Base-by-base conservation (phyloP, 2,888 invertebrate genomes). In the Hipparchia sbordonii region DNA sequence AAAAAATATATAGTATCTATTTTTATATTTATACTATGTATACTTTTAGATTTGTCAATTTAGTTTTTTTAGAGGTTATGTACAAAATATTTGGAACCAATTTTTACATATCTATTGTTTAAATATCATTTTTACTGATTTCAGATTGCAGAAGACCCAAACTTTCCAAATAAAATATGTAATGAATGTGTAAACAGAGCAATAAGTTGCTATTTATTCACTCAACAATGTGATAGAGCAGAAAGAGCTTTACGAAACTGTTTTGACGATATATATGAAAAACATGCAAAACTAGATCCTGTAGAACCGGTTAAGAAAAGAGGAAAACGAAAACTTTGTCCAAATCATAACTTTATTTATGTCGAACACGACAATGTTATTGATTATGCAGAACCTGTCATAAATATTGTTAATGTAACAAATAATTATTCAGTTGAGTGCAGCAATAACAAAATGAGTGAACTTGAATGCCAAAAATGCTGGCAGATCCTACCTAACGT, bases 161-260 rank as follows among this genome's bases (percentile, higher is more conserved):
- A 90, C 69, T 87, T 89, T 52, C 93, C 93, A 0, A 85, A 85
- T 57, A 90, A 87, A 81, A 89, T 93, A 72, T 93, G 93, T 72
- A 78, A 85, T 2, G 86, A 80, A 74, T 93, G 93, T 63, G 61
- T 92, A 0, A 84, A 92, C 56, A 82, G 80, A 65, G 84, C 89
- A 6, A 82, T 92, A 1, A 84, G 79, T 1, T 85, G 89, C 7
- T 93, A 93, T 70, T 78, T 93, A 10, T 93, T 93, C 72, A 82
- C 87, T 0, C 93, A 93, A 69, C 92, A 92, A 62, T 92, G 92
- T 72, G 91, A 93, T 60, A 82, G 82, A 73, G 79, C 91, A 0
- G 91, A 89, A 57, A 75, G 92, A 67, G 92, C 93, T 0, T 73
- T 93, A 56, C 79, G 81, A 0, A 91, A 93, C 79, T 93, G 88